phyloP scores from a whole-genome alignment of 2,888 invertebrate genomes.

The Baccha elongata region DNA sequence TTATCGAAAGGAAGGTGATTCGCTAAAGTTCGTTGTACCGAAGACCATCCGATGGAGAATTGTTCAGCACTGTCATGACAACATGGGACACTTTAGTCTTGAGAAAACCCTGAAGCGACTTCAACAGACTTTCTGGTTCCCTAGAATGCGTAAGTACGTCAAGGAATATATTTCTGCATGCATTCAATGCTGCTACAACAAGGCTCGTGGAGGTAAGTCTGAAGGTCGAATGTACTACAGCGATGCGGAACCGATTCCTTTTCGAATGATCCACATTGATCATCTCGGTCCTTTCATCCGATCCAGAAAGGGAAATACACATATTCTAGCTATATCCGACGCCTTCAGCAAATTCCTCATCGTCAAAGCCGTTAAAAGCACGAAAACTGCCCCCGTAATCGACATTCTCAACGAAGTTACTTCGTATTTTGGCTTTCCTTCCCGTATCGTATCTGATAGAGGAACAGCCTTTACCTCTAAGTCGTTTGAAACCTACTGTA shows the following conservation, averaged over 20 bases:
- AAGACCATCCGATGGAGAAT: constrained; percentile 61
- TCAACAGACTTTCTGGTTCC: constrained; percentile 63
- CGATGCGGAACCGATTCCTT: constrained; percentile 63
- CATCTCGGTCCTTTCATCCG: constrained; percentile 64
- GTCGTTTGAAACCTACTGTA: constrained; percentile 74
- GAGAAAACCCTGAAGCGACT: constrained; percentile 66
- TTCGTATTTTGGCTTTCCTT: constrained; percentile 73
- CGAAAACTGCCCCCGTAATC: constrained; percentile 38
- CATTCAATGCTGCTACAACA: constrained; percentile 31
- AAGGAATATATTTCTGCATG: constrained; percentile 49
- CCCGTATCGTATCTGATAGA: constrained; percentile 74
- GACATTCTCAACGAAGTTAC: constrained; percentile 45
- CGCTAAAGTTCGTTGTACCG: constrained; percentile 55
- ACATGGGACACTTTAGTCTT: constrained; percentile 63
- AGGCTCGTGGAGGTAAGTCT: constrained; percentile 2
- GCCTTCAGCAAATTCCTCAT: constrained; percentile 49
- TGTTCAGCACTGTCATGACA: constrained; percentile 61
- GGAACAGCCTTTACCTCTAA: constrained; percentile 75
- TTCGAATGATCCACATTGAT: constrained; percentile 65
- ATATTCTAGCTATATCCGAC: background rate
- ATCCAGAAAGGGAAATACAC: too few relatives aligned
- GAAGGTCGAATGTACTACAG: constrained; percentile 2
- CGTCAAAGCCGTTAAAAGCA: constrained; percentile 44
- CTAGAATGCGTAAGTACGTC: constrained; percentile 36
- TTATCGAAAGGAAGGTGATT: constrained; percentile 27